Base-by-base conservation (phyloP, 1,140 invertebrate genomes). In the Dinothrombium tinctorium region DNA sequence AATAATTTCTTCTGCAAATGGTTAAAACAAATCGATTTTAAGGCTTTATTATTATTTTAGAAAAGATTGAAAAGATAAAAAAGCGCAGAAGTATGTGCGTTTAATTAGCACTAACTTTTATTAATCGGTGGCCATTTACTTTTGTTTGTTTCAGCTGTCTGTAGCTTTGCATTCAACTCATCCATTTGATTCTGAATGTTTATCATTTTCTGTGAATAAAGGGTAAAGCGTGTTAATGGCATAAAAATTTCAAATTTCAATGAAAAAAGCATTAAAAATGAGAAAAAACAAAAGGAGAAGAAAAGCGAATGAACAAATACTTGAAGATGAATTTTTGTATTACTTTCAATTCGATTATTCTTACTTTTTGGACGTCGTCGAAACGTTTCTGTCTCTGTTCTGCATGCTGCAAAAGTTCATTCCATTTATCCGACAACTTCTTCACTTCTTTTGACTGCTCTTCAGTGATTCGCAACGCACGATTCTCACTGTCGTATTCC, bases 371-470 rank as follows among this genome's bases (percentile, higher is more conserved):
- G 53, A 76, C 78, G 55, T 89, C 80, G 59, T 90, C 83, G 52
- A 92, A 65, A 56, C 76, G 73, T 50, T 72, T 65, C 51, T 77
- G 77, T 70, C 78, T 75, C 51, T 72, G 71, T 61, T 83, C 82
- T 50, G 77, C 79, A 51, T 76, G 68, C 57, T 82, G 74, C 51
- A 84, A 74, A 43, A 87, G 66, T 43, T 71, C 68, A 59, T 87
- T 83, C 86, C 86, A 94, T 62, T 84, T 81, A 58, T 89, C 81
- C 25, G 79, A 81, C 50, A 86, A 66, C 64, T 87, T 87, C 52
- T 74, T 76, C 37, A 90, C 74, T 65, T 94, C 86, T 41, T 31
- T 80, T 66, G 51, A 95, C 81, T 56, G 79, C 80, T 51, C 77
- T 67, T 23, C n/a, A n/a, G n/a, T n/a, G n/a, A n/a, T n/a, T n/a